Evolutionary conservation across 2,888 invertebrate species (phyloP).

Genomic region (Lasioglossum pauxillum): DNA sequence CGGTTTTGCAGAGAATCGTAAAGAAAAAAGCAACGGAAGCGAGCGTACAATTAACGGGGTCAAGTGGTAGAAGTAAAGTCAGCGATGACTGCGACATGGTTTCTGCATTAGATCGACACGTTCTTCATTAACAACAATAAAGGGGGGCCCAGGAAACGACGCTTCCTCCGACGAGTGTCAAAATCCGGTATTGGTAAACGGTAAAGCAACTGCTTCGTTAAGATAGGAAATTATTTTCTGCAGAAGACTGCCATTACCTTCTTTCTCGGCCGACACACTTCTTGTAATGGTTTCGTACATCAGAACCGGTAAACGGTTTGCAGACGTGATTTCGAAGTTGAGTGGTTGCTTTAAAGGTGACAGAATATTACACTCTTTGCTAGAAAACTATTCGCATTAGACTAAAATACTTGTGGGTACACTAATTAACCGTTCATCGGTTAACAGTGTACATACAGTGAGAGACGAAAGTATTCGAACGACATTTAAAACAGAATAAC

Average conservation of each 20-base stretch:
- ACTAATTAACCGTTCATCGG: too few species aligned
- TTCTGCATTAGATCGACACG: constrained; percentile 84
- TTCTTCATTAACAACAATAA: constrained; percentile 83
- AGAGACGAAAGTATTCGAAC: too few species aligned
- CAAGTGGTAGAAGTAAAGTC: constrained; percentile 68
- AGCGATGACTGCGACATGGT: constrained; percentile 77
- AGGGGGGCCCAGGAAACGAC: constrained; percentile 71
- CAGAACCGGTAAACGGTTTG: constrained; percentile 4
- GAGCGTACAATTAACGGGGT: constrained; percentile 77
- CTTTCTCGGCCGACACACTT: constrained; percentile 6
- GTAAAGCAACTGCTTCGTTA: constrained; percentile 24
- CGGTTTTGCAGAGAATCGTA: constrained; percentile 51
- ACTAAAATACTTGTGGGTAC: background rate
- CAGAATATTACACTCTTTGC: background rate
- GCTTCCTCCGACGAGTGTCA: constrained; percentile 70
- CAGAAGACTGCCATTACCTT: constrained; percentile 16
- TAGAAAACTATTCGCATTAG: background rate
- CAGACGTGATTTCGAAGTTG: background rate
- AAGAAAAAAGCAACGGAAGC: constrained; percentile 55
- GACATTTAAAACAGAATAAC: too few species aligned
- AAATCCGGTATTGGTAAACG: constrained; percentile 71
- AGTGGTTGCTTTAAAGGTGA: constrained; percentile 34
- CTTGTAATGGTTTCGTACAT: constrained; percentile 21
- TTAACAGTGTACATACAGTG: too few species aligned
- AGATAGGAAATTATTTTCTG: constrained; percentile 33